phyloP scores from a whole-genome alignment of 2,888 invertebrate genomes.

The Oscheius sp. region DNA sequence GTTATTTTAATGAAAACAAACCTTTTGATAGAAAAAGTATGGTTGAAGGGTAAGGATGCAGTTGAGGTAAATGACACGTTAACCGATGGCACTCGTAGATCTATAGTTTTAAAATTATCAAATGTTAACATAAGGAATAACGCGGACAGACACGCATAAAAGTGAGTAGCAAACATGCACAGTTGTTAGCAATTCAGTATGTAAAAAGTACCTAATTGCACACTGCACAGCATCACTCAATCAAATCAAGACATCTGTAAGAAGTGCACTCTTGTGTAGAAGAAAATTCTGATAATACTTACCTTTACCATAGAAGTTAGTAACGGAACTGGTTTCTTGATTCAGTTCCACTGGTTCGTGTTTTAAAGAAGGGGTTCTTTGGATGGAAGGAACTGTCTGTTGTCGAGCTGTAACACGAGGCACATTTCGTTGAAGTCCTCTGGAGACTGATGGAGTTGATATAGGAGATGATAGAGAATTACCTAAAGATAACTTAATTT shows the following conservation, averaged over 20 bases:
- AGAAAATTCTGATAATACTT: too few species aligned
- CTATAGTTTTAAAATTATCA: neutral
- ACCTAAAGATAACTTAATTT: too few species aligned
- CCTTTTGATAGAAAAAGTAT: slow-evolving; percentile 1
- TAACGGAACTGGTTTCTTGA: slow-evolving; percentile 52
- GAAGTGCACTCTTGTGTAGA: neutral
- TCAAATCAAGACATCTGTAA: slow-evolving; percentile 36
- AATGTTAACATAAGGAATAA: neutral
- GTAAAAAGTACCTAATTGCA: slow-evolving; percentile 25
- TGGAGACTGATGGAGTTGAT: slow-evolving; percentile 33
- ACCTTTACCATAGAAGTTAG: slow-evolving; percentile 51
- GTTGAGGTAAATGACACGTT: neutral
- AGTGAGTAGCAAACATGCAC: slow-evolving; percentile 13
- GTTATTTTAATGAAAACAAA: neutral
- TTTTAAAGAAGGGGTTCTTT: slow-evolving; percentile 30
- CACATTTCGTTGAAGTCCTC: slow-evolving; percentile 45
- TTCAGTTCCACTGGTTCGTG: slow-evolving; percentile 44
- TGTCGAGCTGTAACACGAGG: slow-evolving; percentile 44
- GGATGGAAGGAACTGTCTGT: slow-evolving; percentile 15
- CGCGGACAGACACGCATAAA: slow-evolving; percentile 6
- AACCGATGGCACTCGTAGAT: slow-evolving; percentile 7
- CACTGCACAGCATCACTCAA: slow-evolving; percentile 15
- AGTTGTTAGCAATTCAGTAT: slow-evolving; percentile 1
- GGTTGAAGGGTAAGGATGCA: neutral
- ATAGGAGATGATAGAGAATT: neutral